Evolutionary conservation across 2,888 invertebrate species (phyloP), one percentile per base, ranked within the genome.

Genomic region (Incurvaria masculella): DNA sequence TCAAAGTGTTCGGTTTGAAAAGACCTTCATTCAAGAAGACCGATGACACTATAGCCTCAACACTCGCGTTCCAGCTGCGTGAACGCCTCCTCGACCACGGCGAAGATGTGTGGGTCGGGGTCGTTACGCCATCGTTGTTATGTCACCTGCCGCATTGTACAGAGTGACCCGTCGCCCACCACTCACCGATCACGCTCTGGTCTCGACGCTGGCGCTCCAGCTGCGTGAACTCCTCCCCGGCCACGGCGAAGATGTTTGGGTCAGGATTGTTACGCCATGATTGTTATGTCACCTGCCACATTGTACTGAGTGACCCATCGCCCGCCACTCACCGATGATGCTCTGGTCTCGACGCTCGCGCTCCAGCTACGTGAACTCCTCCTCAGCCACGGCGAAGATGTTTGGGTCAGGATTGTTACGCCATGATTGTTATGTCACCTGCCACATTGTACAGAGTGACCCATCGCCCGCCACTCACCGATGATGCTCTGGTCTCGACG

Each of bases 241-340:
- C 94, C 14, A 99, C 94, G 2, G 97, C 98, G 69, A 97, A 99
- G 57, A 99, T 97, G 67, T 99, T 99, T 0, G 99, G 98, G 62
- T 99, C 98, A 65, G 99, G 80, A 65, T 95, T 95, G 83, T 71
- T 97, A 97, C 8, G 95, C 91, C 81, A 93, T 90, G 59, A 99
- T 96, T 40, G 96, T 96, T 66, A 97, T 97, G 64, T 87, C 85
- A 43, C 82, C 84, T 84, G n/a, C n/a, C n/a, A n/a, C n/a, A n/a
- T n/a, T n/a, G n/a, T n/a, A n/a, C n/a, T n/a, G n/a, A n/a, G n/a
- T n/a, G n/a, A n/a, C n/a, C n/a, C n/a, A n/a, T n/a, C n/a, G n/a
- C n/a, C n/a, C n/a, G n/a, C n/a, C n/a, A 14, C 63, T 63, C 46
- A 79, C 78, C 79, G 60, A 92, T 91, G 58, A 92, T 91, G 62